phyloP scores from a whole-genome alignment of 2,797 vertebrate genomes.

The Anguilla megastoma region DNA sequence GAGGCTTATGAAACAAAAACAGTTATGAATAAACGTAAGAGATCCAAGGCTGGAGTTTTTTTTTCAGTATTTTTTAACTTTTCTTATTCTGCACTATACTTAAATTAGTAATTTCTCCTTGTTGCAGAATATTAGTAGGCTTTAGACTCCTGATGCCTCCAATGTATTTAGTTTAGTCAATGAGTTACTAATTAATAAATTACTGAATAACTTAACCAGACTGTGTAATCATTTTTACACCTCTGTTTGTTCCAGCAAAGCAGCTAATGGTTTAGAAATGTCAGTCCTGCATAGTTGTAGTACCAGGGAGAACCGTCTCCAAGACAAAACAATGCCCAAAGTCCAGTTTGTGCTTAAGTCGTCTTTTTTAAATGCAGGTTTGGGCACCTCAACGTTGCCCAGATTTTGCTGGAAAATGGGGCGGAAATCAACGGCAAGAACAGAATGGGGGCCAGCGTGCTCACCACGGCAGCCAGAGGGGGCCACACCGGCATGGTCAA shows the following conservation, averaged over 20 bases:
- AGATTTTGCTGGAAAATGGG: constrained; percentile 90
- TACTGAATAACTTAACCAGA: not conserved
- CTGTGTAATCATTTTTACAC: not conserved
- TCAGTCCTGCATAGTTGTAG: not conserved
- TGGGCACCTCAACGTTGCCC: constrained; percentile 84
- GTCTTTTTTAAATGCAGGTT: constrained; percentile 68
- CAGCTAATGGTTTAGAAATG: not conserved
- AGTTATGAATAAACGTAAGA: not conserved
- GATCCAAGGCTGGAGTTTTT: not conserved
- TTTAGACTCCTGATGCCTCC: not conserved
- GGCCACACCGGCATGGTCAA: constrained; percentile 87
- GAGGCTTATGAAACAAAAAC: not conserved
- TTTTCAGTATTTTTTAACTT: not conserved
- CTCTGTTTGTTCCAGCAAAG: not conserved
- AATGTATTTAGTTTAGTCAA: not conserved
- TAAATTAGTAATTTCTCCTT: not conserved
- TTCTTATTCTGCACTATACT: not conserved
- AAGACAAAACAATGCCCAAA: not conserved
- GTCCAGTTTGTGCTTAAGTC: not conserved
- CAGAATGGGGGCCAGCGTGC: constrained; percentile 87
- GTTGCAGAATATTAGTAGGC: not conserved
- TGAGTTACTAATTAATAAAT: not conserved
- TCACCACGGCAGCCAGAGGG: constrained; percentile 87
- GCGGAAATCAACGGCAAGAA: constrained; percentile 92
- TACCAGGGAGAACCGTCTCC: not conserved